These are phyloP conservation scores for Cricetomys ansorgei DNA, from an alignment of 2,113 vertebrate genomes.

Conservation along the genomic window DNA sequence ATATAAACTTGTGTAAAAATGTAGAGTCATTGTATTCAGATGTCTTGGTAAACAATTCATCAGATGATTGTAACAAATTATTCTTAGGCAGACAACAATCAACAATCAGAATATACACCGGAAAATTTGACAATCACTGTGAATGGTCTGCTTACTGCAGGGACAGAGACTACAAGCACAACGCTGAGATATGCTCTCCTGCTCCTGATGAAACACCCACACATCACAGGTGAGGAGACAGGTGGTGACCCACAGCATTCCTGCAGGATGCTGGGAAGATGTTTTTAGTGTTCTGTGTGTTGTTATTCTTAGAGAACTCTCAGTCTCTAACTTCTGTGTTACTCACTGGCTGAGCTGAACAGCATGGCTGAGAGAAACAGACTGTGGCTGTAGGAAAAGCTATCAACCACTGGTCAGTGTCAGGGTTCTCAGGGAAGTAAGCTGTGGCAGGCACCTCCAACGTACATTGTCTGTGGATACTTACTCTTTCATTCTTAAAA, in stretches of 20 bases:
- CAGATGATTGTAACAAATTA: not conserved
- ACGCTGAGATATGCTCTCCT: not conserved
- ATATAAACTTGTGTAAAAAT: not conserved
- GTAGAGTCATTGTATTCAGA: not conserved
- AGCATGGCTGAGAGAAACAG: not conserved
- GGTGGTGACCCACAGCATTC: not conserved
- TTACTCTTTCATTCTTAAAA: not conserved
- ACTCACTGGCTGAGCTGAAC: not conserved
- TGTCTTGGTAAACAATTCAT: not conserved
- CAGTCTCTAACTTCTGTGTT: not conserved
- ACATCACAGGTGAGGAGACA: not conserved
- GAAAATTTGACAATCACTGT: not conserved
- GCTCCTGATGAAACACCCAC: not conserved
- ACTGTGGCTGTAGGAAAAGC: not conserved
- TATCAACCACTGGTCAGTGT: not conserved
- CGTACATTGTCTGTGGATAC: not conserved
- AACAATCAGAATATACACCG: not conserved
- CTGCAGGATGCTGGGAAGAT: not conserved
- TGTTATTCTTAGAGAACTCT: not conserved
- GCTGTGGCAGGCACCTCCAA: rapidly evolving
- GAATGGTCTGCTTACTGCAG: not conserved
- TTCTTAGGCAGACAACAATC: constrained; percentile 61
- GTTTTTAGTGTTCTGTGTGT: too few relatives aligned
- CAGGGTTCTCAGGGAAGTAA: not conserved
- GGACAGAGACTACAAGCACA: not conserved